Evolutionary conservation across 2,113 vertebrate genomes (phyloP), one percentile per base, ranked within the genome.

Genomic region (Thomomys bottae): DNA sequence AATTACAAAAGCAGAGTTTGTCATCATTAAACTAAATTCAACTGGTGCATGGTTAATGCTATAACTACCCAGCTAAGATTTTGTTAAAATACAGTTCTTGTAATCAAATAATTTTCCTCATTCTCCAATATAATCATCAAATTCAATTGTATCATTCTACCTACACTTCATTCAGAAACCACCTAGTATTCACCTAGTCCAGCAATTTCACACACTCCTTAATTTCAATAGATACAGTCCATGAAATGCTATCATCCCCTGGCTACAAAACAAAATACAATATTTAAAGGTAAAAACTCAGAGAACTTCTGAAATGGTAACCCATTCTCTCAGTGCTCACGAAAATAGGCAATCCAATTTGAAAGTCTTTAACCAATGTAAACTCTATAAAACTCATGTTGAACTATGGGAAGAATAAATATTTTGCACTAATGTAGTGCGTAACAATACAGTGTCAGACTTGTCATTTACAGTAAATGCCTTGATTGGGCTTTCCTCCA

Each of bases 371-470:
- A 93, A 98, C 96, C 93, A 68, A 98, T 98, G 98, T 98, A 98
- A 98, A 98, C 97, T 98, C 97, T 98, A 98, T 97, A 99, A 99
- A 99, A 99, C 97, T 97, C 96, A 98, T 97, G 96, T 93, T 98
- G 97, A 98, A 97, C 97, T 92, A 97, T 97, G 97, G 98, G 98
- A 96, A 97, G 97, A 98, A 97, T 97, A 97, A 98, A 97, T 96
- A 97, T 97, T 97, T 96, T 97, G 99, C 99, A 99, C 99, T 99
- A 99, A 99, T 98, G 98, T 99, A 99, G 99, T 99, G 99, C 99
- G 96, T 99, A 99, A 97, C 94, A 95, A 97, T 95, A 96, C 92
- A 96, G 96, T 97, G 97, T 96, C 95, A 94, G 96, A 97, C 94
- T 97, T 94, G 84, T 97, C 97, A 94, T 97, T 97, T 97, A 97